Evolutionary conservation across 2,797 vertebrate species (phyloP), one percentile per base, ranked within the genome.

Genomic region (Typhlichthys subterraneus): DNA sequence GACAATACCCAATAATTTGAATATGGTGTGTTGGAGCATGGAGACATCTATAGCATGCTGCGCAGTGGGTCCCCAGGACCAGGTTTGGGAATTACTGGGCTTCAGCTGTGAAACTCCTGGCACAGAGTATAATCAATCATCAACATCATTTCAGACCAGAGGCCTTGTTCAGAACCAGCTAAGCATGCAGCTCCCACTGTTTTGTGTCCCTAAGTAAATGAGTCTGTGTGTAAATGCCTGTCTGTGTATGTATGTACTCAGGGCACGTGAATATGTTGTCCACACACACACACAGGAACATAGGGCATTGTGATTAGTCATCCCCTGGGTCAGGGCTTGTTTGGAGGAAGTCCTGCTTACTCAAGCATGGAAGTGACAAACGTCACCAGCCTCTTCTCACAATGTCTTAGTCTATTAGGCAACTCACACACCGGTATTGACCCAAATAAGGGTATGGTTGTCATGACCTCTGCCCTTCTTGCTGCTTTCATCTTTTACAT

Each of bases 121-220:
- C 65, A 13, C 63, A 74, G 60, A 77, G 84, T 79, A 85, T 83
- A 81, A 83, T 85, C 78, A 81, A 82, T 78, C 79, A 70, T 67
- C 64, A 66, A 29, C 12, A 38, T 9, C 9, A n/a, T 29, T 38
- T 38, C 8, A 63, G 82, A 56, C 72, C 67, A 65, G 14, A 3
- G 13, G 75, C 73, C 72, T 86, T 86, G 86, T 86, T 86, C 86
- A 60, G 71, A 83, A 67, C 69, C 78, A 85, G 77, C 65, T 84
- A 86, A 83, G 81, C 86, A 72, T 81, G 71, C 61, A 64, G 72
- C 77, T 80, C 57, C 50, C 75, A 62, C 38, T 88, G 85, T 88
- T 88, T 87, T 71, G 79, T 74, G 84, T 82, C 75, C 81, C 81
- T 78, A 85, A 49, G 72, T 78, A 75, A 56, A 6, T 49, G 57